phyloP scores from a whole-genome alignment of 1,140 invertebrate genomes.

The Sitodiplosis mosellana region DNA sequence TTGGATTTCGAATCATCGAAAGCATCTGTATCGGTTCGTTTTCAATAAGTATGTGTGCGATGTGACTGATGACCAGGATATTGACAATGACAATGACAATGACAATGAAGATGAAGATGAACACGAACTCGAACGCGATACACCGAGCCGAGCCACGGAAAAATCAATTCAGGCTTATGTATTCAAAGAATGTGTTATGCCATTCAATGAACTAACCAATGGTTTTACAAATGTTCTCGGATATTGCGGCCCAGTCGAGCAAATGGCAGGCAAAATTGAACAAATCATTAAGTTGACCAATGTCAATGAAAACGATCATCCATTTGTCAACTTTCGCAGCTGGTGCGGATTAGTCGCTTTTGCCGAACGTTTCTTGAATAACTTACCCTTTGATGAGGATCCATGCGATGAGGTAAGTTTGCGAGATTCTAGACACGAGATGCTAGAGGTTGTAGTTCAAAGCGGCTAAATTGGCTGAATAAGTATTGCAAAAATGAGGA shows the following conservation, averaged over 20 bases:
- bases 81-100: background rate
- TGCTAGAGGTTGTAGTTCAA: background rate
- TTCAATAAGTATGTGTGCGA: constrained; percentile 17
- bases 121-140: constrained; percentile 3
- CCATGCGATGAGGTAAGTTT: constrained; percentile 17
- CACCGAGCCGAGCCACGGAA: background rate
- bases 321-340: constrained; percentile 26
- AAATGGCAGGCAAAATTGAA: constrained; percentile 15
- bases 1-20: constrained; percentile 33
- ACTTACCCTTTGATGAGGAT: constrained; percentile 17
- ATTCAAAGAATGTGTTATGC: constrained; percentile 16
- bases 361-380: constrained; percentile 28
- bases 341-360: constrained; percentile 40
- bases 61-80: background rate
- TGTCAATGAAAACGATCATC: background rate
- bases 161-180: background rate
- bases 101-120: constrained; percentile 11
- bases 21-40: constrained; percentile 30
- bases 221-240: constrained; percentile 21
- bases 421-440: background rate
- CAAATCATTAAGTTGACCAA: constrained; percentile 11
- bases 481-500: too few relatives aligned
- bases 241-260: constrained; percentile 18
- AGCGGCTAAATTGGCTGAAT: too few relatives aligned
- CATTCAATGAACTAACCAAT: constrained; percentile 12